Conservation (phyloP, 2,797 vertebrate species). For the Gymnothorax reevesii region DNA sequence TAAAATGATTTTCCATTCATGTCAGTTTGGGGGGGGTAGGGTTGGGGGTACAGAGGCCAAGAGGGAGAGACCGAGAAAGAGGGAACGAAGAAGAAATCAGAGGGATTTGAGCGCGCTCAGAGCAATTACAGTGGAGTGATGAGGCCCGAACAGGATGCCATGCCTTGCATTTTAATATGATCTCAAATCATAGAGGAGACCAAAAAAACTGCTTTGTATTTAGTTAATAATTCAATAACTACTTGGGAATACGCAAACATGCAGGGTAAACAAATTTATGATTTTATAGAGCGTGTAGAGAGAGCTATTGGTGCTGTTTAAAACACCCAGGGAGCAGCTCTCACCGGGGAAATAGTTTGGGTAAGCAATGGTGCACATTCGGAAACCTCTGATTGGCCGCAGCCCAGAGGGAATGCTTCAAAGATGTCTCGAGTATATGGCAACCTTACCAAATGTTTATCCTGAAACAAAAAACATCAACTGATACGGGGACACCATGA, state of each 20-base stretch:
- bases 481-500: background rate
- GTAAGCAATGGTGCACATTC: background rate
- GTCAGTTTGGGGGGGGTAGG: background rate
- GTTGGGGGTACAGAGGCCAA: slow-evolving; percentile 15
- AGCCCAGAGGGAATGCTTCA: background rate
- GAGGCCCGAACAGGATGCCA: slow-evolving; percentile 64
- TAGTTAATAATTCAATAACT: slow-evolving; percentile 9
- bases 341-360: slow-evolving; percentile 39
- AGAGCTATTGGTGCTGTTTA: background rate
- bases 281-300: slow-evolving; percentile 51
- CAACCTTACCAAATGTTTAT: background rate
- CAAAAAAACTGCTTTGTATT: slow-evolving; percentile 17
- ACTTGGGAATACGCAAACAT: slow-evolving; percentile 49
- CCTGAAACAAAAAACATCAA: background rate
- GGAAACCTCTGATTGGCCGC: background rate
- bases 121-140: slow-evolving; percentile 60
- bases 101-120: slow-evolving; percentile 67
- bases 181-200: slow-evolving; percentile 56
- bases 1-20: slow-evolving; percentile 8
- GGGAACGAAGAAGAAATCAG: slow-evolving; percentile 58
- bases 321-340: slow-evolving; percentile 19
- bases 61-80: slow-evolving; percentile 36
- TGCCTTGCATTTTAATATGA: slow-evolving; percentile 63
- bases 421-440: background rate
- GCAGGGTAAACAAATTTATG: slow-evolving; percentile 43